Base-by-base conservation (phyloP, 2,113 vertebrate species). In the Gobiocypris rarus region DNA sequence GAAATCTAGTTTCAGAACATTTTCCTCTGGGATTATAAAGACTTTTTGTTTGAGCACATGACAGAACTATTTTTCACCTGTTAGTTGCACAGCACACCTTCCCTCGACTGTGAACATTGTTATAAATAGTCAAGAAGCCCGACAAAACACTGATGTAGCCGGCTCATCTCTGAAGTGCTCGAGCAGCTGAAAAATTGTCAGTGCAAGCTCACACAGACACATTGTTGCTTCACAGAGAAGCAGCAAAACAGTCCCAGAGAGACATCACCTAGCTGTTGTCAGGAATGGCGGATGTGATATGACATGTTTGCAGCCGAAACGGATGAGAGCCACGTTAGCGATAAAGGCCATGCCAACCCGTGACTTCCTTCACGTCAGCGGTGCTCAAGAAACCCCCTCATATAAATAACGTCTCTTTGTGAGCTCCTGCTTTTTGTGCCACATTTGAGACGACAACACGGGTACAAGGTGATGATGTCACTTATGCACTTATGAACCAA, bases 111-210 rank as follows among this genome's bases (percentile, higher is more conserved):
- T 58, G 75, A 41, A n/a, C 6, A 22, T 24, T 58, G 52, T 77
- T 77, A 77, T 77, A 77, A 59, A 77, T 77, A 41, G 31, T 77
- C 52, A 59, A 38, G 75, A 7, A 77, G 31, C 75, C 34, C 54
- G 41, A 77, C 75, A 77, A 77, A 43, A 59, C n/a, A 24, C 65
- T 10, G 34, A 41, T 70, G 65, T 22, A 70, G 34, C 19, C 65
- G 34, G 34, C 19, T 11, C 2, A 7, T 70, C 19, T 70, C 75
- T 41, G 54, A 59, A 34, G 34, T 77, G 75, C n/a, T 77, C 7
- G 22, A 38, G 34, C 10, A 43, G 75, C 54, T 19, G 54, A 13
- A 24, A 13, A 41, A 59, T 77, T 58, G 75, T 77, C 31, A 77
- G n/a, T n/a, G 54, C 54, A 14, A 9, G 13, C 75, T 77, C 54